Percentiles rank a stretch among this genome's conserved stretches.
These are phyloP conservation scores for Drosophila kanekoi DNA, from an alignment of 2,888 invertebrate genomes.

Conservation along the genomic window DNA sequence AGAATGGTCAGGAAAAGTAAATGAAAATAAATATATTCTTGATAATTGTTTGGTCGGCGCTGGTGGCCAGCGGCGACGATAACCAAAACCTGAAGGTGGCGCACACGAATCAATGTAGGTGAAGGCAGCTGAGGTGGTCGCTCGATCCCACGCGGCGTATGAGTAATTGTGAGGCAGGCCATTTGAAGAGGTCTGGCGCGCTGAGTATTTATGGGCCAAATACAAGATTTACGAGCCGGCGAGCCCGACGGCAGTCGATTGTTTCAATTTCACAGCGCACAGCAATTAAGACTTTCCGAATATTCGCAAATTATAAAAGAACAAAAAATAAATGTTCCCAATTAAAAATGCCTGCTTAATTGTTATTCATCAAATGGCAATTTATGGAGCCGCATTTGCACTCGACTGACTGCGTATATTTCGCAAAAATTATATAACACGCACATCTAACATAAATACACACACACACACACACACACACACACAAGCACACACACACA, in stretches of 20 bases:
- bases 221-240: conserved; percentile 26
- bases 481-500: not conserved
- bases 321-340: conserved; percentile 19
- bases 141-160: conserved; percentile 40
- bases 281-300: conserved; percentile 30
- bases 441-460: not conserved
- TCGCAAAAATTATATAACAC: conserved; percentile 7
- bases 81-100: conserved; percentile 4
- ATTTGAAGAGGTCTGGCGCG: conserved; percentile 7
- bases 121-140: conserved; percentile 22
- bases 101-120: conserved; percentile 21
- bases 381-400: conserved; percentile 34
- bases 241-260: conserved; percentile 3
- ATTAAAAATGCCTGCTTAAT: conserved; percentile 59
- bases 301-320: conserved; percentile 15
- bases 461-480: not conserved
- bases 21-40: not conserved
- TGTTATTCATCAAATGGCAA: conserved; percentile 58
- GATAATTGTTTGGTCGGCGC: not conserved
- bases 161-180: conserved; percentile 41
- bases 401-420: conserved; percentile 3
- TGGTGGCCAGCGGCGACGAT: conserved; percentile 9
- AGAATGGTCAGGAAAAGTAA: not conserved
- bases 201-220: conserved; percentile 13
- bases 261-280: conserved; percentile 16